phyloP scores from a whole-genome alignment of 1,140 invertebrate species.

The Pogonus chalceus region DNA sequence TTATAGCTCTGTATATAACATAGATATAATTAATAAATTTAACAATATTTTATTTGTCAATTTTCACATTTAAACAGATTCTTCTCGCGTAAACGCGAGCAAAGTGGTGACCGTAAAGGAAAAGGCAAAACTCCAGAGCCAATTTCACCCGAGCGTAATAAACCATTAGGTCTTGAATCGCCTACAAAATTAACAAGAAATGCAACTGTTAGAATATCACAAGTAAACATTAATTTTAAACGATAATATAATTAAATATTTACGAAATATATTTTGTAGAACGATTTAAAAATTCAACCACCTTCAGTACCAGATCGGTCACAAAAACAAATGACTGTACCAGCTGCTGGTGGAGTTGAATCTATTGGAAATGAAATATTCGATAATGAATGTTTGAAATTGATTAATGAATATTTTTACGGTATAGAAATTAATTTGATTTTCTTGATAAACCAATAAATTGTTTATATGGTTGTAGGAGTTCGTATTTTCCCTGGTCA shows the following conservation, averaged over 20 bases:
- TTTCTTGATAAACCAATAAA: constrained; percentile 7
- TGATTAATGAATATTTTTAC: constrained; percentile 98
- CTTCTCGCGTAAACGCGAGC: constrained; percentile 66
- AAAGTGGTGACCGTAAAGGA: constrained; percentile 45
- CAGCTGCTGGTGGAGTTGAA: constrained; percentile 55
- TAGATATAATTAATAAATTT: too few species aligned
- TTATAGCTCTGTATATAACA: too few species aligned
- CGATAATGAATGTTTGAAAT: constrained; percentile 76
- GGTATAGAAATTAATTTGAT: constrained; percentile 42
- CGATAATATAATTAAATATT: constrained; percentile 9
- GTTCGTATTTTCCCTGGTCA: constrained; percentile 87
- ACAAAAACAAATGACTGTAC: constrained; percentile 61
- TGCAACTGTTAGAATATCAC: constrained; percentile 46
- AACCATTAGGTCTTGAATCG: constrained; percentile 4
- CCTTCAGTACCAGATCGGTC: constrained; percentile 59
- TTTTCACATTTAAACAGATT: constrained; percentile 55
- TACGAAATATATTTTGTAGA: constrained; percentile 34
- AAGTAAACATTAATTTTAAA: constrained; percentile 32
- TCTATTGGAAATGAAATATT: constrained; percentile 73
- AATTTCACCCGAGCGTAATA: constrained; percentile 1
- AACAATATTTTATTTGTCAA: too few species aligned
- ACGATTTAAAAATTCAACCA: constrained; percentile 53
- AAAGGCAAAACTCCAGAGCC: constrained; percentile 66
- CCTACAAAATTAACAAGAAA: constrained; percentile 30
- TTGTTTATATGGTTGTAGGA: constrained; percentile 43